A percentile compares a stretch with the other conserved stretches of the same genome.
Evolutionary conservation across 2,113 vertebrate genomes (phyloP).

Genomic region (Recurvirostra avosetta): DNA sequence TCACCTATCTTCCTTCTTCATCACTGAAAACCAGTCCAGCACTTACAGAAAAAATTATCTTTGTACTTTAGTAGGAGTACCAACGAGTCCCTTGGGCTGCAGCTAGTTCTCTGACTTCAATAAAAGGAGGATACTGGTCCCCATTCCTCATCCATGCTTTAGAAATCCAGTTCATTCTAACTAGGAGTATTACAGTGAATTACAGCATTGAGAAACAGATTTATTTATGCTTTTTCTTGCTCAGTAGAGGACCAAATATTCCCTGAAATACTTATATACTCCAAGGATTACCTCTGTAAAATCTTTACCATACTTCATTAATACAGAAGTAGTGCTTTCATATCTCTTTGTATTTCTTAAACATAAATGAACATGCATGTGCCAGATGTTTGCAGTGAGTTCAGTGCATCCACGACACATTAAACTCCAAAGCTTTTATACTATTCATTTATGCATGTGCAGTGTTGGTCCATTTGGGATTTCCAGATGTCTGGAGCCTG

Average conservation of each 20-base stretch:
- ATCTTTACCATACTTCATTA: neutral
- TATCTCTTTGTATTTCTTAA: neutral
- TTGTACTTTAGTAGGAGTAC: neutral
- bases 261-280: neutral
- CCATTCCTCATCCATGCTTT: neutral
- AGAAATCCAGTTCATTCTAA: neutral
- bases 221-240: neutral
- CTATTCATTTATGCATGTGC: neutral
- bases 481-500: neutral
- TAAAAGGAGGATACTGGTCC: neutral
- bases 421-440: neutral
- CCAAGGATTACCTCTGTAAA: neutral
- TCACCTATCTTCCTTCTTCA: neutral
- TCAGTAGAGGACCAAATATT: neutral
- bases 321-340: neutral
- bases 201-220: neutral
- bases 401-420: neutral
- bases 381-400: neutral
- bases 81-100: neutral
- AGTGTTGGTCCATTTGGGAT: neutral
- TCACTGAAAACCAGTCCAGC: neutral
- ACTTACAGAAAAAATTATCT: neutral
- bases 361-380: neutral
- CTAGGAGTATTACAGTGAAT: neutral
- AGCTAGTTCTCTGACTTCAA: neutral